Base-by-base conservation (phyloP, 1,140 invertebrate genomes). In the Magallana gigas region DNA sequence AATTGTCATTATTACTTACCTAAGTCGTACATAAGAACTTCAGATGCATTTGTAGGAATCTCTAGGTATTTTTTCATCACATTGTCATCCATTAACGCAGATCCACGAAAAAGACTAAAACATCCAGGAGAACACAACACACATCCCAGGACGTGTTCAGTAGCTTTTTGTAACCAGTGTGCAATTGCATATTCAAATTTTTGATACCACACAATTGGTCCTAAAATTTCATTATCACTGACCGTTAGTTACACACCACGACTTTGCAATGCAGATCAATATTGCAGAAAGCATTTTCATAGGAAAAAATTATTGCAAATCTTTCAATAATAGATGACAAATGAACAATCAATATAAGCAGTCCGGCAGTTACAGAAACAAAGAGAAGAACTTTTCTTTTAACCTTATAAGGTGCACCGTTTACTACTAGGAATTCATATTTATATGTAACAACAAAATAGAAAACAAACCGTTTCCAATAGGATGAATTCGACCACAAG, bases 401-500 rank as follows among this genome's bases (percentile, higher is more conserved):
- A 16, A 16, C n/a, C 60, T n/a, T 11, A 62, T 3, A 9, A 6
- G 6, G 9, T 11, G 12, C 14, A 62, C 12, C 9, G 5, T 16
- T 6, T 11, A 16, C 11, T 62, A 11, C 60, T 12, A 11, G 9
- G 0, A 62, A n/a, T 16, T 62, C 16, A 16, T 62, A 12, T 9
- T 11, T 62, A 16, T 62, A 16, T 62, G 1, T 60, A 48, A 62
- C 36, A 48, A 48, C 36, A 48, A 4, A 48, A 48, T 5, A 48
- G 36, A 48, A 48, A 4, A 48, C 36, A 85, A 90, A 95, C 95
- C 95, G 87, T 91, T 91, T 0, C 95, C 95, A 84, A 95, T 95
- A 0, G 95, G 95, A 92, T 96, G 95, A 90, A 96, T 48, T 48
- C 36, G 36, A 4, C 36, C 36, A 5, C 36, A 48, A 48, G 36